Conservation (phyloP, 1,140 invertebrate species). For the Papilio helenus region DNA sequence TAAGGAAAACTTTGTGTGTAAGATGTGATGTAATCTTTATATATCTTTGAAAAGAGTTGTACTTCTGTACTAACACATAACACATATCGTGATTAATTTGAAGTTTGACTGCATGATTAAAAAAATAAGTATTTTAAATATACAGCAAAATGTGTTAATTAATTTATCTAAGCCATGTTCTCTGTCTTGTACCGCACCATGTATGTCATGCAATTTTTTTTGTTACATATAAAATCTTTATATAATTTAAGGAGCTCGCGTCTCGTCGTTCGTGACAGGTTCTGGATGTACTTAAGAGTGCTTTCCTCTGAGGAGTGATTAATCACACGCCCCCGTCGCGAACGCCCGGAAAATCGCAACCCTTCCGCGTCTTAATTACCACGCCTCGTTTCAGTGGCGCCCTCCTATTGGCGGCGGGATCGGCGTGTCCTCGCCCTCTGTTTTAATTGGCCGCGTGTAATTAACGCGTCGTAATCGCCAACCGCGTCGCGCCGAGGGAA, state of each 20-base stretch:
- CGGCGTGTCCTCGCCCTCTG: slow-evolving; percentile 61
- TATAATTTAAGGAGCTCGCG: background rate
- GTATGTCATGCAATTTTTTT: background rate
- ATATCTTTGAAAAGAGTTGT: no score
- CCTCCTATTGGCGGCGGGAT: slow-evolving; percentile 62
- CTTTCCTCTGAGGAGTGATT: slow-evolving; percentile 59
- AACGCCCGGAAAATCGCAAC: slow-evolving; percentile 77
- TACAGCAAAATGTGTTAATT: no score
- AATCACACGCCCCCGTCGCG: slow-evolving; percentile 63
- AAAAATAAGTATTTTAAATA: no score
- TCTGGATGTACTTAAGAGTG: slow-evolving; percentile 1
- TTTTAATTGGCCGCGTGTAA: slow-evolving; percentile 80
- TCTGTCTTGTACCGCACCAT: background rate
- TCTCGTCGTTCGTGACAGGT: background rate
- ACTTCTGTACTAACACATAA: no score
- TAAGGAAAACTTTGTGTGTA: background rate
- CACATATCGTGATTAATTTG: no score
- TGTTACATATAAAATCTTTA: background rate
- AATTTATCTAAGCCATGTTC: background rate
- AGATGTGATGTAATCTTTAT: background rate
- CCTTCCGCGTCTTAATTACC: slow-evolving; percentile 81
- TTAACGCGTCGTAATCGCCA: slow-evolving; percentile 78
- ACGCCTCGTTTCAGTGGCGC: slow-evolving; percentile 73
- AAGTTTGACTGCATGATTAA: no score
- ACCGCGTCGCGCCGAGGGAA: slow-evolving; percentile 68